Base-by-base conservation (phyloP, 2,888 invertebrate species). In the Phalera bucephala region DNA sequence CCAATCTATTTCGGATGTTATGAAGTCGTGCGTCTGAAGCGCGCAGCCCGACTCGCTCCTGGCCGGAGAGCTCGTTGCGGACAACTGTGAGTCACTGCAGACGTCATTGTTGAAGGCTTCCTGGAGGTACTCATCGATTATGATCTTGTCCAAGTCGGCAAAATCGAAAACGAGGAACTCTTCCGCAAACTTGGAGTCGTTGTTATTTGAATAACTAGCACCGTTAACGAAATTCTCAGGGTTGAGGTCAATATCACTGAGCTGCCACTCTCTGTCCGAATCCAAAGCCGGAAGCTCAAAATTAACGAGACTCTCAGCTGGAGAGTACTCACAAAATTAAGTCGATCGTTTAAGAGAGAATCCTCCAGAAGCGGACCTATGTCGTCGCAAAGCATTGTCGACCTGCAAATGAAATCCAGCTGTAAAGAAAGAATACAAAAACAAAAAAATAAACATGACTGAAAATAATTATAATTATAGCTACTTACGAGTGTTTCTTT, bases 261-360 rank as follows among this genome's bases (percentile, higher is more conserved):
- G 65, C 46, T 78, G 80, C 80, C 79, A 82, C 44, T 84, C 79
- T 40, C 68, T 64, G 29, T 82, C 84, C 21, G 74, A 51, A 42
- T 63, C 72, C 42, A 80, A 46, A 30, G 72, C 62, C 11, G 88
- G 88, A 23, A 88, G 62, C 52, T 88, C 85, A 52, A 88, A 87
- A 66, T 87, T 87, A 49, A 86, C 79, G 47, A 89, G 81, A 36
- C 83, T 88, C 48, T 88, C 89, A 5, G 77, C 82, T 39, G 88
- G 87, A 3, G 88, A 87, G 51, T 78, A 80, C 51, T 87, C 84
- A 52, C 84, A 87, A 13, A 85, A 68, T n/a, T n/a, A 1, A 79
- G 79, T 46, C 83, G 78, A 43, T 88, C 87, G 42, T 69, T 78
- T 31, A 85, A 67, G 12, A 86, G 71, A 15, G 71, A 77, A 35